These are phyloP conservation scores for Eretmochelys imbricata DNA, from an alignment of 2,113 vertebrate species.

Conservation along the genomic window DNA sequence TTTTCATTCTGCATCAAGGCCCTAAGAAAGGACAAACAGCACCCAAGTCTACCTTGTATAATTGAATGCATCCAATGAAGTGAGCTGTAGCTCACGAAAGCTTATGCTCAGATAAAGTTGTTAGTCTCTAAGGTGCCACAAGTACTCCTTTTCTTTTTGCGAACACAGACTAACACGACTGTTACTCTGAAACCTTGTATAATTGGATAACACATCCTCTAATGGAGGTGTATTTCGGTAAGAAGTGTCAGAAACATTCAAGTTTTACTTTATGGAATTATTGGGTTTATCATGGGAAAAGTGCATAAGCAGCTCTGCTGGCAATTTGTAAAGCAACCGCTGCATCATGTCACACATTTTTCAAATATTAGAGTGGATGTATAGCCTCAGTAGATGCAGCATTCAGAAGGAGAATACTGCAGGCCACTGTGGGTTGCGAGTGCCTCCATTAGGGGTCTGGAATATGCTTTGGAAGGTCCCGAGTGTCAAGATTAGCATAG, in stretches of 20 bases:
- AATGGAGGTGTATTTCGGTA: not conserved
- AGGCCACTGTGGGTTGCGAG: not conserved
- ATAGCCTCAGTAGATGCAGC: not conserved
- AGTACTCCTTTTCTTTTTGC: too few relatives aligned
- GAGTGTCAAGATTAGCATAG: not conserved
- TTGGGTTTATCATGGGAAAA: not conserved
- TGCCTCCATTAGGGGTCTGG: not conserved
- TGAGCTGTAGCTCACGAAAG: too few relatives aligned
- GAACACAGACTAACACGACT: too few relatives aligned
- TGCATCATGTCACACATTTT: not conserved
- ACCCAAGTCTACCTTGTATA: not conserved
- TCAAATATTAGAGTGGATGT: not conserved
- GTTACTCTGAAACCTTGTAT: not conserved
- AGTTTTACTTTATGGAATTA: not conserved
- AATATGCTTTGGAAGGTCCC: not conserved
- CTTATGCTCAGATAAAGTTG: too few relatives aligned
- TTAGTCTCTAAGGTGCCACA: too few relatives aligned
- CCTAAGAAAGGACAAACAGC: not conserved
- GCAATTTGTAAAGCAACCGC: not conserved
- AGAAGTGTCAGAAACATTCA: not conserved
- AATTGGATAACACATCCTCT: not conserved
- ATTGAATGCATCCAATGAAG: not conserved
- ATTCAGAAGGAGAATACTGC: not conserved
- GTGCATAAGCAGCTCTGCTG: not conserved
- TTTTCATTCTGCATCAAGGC: not conserved